Evolutionary conservation across 2,888 invertebrate genomes (phyloP).

Genomic region (Gymnocheta viridis): DNA sequence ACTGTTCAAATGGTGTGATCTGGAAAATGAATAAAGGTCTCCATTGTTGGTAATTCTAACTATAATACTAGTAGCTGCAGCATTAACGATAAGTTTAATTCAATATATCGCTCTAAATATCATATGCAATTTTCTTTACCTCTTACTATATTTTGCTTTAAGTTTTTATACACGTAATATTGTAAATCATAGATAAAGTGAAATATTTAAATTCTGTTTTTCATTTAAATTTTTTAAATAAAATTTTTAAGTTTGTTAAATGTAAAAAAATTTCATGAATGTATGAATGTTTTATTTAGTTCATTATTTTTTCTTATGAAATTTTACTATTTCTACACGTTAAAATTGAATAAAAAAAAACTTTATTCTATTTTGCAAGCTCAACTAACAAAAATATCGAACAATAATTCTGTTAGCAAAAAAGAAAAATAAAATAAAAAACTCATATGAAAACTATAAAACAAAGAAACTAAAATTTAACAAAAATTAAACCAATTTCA

Average conservation of each 20-base stretch:
- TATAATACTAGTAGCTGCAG: no score
- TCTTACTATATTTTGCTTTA: background rate
- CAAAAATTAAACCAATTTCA: conserved; percentile 44
- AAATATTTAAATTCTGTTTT: background rate
- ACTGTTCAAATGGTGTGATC: no score
- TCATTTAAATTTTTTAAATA: background rate
- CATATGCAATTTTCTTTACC: background rate
- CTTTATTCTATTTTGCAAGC: conserved; percentile 21
- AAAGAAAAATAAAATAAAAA: no score
- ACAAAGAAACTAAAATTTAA: conserved; percentile 15
- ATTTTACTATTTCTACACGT: conserved; percentile 11
- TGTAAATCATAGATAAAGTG: background rate
- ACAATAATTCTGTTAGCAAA: conserved; percentile 2
- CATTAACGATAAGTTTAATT: no score
- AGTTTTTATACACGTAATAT: background rate
- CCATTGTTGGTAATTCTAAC: no score
- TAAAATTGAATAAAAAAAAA: conserved; percentile 16
- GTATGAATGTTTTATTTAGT: conserved; percentile 41
- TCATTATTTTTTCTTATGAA: background rate
- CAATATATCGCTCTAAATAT: background rate
- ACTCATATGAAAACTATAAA: background rate
- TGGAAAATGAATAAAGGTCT: no score
- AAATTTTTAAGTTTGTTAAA: background rate
- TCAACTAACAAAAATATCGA: background rate
- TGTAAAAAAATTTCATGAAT: conserved; percentile 33